Evolutionary conservation across 2,888 invertebrate genomes (phyloP), one percentile per base, ranked within the genome.

Genomic region (Anodontia alba): DNA sequence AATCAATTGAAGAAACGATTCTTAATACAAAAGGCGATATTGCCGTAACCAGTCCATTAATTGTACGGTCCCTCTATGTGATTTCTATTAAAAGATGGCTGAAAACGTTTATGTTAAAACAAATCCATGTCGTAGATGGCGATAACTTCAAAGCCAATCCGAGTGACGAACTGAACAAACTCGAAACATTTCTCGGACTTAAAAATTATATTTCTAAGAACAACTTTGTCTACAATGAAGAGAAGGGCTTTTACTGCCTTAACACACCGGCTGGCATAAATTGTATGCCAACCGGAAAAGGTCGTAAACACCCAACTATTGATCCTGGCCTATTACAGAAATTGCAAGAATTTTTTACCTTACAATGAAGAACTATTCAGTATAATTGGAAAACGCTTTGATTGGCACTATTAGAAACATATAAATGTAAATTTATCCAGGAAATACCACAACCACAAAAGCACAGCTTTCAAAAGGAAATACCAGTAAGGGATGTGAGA

Each of bases 151-250:
- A 88, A 0, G 49, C 43, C 0, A 70, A 91, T 70, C 93, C 93
- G 10, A 85, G 86, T n/a, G 46, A 57, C 7, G 91, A 90, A 76
- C 78, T 93, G 17, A 74, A 82, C 10, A 78, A 85, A 31, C 88
- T 92, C 12, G 92, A 93, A 83, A 69, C 78, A 0, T 93, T 93
- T 76, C 84, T 93, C 23, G 86, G 89, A 0, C 36, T 93, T 3
- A 78, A 87, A 7, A 87, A 87, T 70, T 73, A 81, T 33, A 86
- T 93, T 33, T 73, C 84, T 17, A 75, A 87, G n/a, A 97, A 97
- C 94, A 97, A 98, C 95, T 98, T 99, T 95, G 98, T 98, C 95
- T 99, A 98, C 95, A 99, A 99, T 95, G 97, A 97, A 95, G 98
- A 98, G 26, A 98, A 98, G 95, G 98, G 99, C 76, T 98, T 99